Evolutionary conservation across 2,113 vertebrate species (phyloP).

Genomic region (Albula glossodonta): DNA sequence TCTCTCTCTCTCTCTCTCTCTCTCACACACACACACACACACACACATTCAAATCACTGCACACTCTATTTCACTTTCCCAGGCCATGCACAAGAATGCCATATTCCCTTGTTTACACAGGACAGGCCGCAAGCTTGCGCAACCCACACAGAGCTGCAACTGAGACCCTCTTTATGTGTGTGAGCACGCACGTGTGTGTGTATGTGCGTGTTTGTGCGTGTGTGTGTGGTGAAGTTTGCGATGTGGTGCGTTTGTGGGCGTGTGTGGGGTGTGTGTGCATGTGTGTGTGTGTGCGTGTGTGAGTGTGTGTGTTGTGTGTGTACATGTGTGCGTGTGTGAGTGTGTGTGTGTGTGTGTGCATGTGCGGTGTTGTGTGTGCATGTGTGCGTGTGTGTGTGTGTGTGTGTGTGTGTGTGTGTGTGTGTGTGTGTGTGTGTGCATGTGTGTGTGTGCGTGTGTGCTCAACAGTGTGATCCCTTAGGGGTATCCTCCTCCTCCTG

Average conservation of each 20-base stretch:
- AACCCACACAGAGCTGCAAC: not conserved
- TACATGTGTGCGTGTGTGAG: not conserved
- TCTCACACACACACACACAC: slow-evolving; percentile 5
- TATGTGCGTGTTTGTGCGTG: not conserved
- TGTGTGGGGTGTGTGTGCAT: not conserved
- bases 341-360: not conserved
- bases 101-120: slow-evolving; percentile 7
- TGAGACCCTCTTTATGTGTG: not conserved
- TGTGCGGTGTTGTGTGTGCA: not conserved
- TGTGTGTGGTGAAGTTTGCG: not conserved
- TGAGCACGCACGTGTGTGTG: not conserved
- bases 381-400: not conserved
- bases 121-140: not conserved
- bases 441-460: not conserved
- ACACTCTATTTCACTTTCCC: not conserved
- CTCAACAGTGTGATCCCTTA: not conserved
- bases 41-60: not conserved
- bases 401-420: not conserved
- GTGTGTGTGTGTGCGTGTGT: not conserved
- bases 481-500: not conserved
- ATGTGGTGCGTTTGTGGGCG: not conserved
- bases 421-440: not conserved
- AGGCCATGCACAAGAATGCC: slow-evolving; percentile 15
- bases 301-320: not conserved
- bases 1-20: not conserved